Conservation (phyloP, 2,888 invertebrate species). For the Icerya purchasi region DNA sequence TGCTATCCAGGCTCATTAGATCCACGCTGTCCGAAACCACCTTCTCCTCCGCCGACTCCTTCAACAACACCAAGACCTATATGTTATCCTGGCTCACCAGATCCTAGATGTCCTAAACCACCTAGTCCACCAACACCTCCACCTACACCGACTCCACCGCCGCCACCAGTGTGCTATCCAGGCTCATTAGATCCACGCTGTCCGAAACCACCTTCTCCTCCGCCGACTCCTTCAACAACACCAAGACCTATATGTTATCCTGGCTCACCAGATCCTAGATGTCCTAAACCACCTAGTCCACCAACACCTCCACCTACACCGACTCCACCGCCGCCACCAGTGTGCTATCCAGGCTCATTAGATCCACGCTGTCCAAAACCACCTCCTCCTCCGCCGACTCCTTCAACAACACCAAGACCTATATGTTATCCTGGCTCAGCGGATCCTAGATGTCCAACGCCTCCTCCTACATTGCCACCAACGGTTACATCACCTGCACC, state of each 20-base stretch:
- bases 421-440: constrained; percentile 19
- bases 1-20: constrained; percentile 16
- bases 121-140: constrained; percentile 11
- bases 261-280: constrained; percentile 19
- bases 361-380: constrained; percentile 20
- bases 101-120: constrained; percentile 20
- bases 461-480: constrained; percentile 21
- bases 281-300: constrained; percentile 20
- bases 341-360: constrained; percentile 16
- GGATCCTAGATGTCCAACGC: too few relatives aligned
- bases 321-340: constrained; percentile 15
- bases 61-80: constrained; percentile 16
- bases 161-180: constrained; percentile 24
- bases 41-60: constrained; percentile 18
- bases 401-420: constrained; percentile 21
- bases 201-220: constrained; percentile 12
- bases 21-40: constrained; percentile 12
- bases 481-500: constrained; percentile 20
- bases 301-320: constrained; percentile 11
- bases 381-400: constrained; percentile 18
- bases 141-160: constrained; percentile 15
- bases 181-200: constrained; percentile 28
- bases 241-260: constrained; percentile 22
- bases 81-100: constrained; percentile 22
- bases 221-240: constrained; percentile 15